Conservation (phyloP, 2,888 invertebrate genomes). For the Embidobia sp. region DNA sequence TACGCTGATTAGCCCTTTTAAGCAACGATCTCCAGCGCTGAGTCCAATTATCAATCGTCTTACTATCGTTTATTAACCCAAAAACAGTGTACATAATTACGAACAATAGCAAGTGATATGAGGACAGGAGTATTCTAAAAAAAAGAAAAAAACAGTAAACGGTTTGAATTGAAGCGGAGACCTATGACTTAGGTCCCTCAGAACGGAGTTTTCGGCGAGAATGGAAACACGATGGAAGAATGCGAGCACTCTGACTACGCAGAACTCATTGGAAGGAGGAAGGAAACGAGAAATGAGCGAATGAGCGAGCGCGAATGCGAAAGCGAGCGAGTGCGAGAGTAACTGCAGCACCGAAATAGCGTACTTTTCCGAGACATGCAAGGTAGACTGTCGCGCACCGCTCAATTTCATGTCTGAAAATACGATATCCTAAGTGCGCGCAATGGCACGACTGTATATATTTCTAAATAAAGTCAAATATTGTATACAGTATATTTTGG, state of each 20-base stretch:
- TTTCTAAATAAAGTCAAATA: constrained; percentile 80
- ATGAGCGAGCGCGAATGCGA: too few species aligned
- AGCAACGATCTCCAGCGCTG: constrained; percentile 72
- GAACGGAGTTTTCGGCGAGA: constrained; percentile 13
- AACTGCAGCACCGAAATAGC: constrained; percentile 47
- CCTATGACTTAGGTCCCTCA: constrained; percentile 52
- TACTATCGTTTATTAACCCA: constrained; percentile 79
- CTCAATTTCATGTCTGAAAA: constrained; percentile 77
- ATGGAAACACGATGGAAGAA: constrained; percentile 25
- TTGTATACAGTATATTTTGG: constrained; percentile 81
- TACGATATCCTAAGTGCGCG: constrained; percentile 76
- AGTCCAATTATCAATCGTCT: constrained; percentile 76
- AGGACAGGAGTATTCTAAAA: constrained; percentile 66
- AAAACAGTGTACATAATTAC: constrained; percentile 80
- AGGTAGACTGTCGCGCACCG: constrained; percentile 76
- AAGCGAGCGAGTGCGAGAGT: constrained; percentile 24
- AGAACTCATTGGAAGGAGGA: constrained; percentile 27
- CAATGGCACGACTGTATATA: constrained; percentile 79
- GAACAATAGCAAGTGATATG: constrained; percentile 71
- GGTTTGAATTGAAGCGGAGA: constrained; percentile 43
- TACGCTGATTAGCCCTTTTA: constrained; percentile 88
- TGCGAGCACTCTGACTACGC: constrained; percentile 26
- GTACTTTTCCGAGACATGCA: constrained; percentile 71
- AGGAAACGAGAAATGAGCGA: constrained; percentile 6
- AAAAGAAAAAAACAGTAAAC: constrained; percentile 24